phyloP scores from a whole-genome alignment of 1,140 invertebrate species.

The Telenomus remus region DNA sequence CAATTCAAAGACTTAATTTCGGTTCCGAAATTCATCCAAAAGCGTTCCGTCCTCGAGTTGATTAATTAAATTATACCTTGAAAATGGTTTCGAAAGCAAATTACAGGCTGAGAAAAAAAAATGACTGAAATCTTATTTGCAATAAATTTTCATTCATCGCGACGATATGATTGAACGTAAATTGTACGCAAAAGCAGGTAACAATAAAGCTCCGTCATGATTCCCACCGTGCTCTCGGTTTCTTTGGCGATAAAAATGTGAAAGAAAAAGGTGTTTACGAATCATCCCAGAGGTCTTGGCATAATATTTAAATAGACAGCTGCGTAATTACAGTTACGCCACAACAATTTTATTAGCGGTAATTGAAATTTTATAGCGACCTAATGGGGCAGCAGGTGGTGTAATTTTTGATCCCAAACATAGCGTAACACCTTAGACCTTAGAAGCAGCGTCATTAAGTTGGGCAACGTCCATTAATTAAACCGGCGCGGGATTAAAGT shows the following conservation, averaged over 20 bases:
- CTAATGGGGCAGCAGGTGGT: slow-evolving; percentile 35
- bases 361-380: slow-evolving; percentile 38
- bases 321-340: slow-evolving; percentile 38
- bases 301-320: slow-evolving; percentile 40
- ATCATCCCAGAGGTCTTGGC: slow-evolving; percentile 17
- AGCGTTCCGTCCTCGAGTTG: no score
- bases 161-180: no score
- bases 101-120: no score
- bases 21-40: no score
- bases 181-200: no score
- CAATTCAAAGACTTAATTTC: no score
- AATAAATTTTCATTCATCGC: no score
- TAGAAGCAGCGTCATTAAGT: slow-evolving; percentile 17
- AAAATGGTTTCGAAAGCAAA: no score
- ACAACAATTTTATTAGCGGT: slow-evolving; percentile 36
- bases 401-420: slow-evolving; percentile 34
- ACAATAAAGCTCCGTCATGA: no score
- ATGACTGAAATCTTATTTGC: no score
- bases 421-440: slow-evolving; percentile 15
- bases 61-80: no score
- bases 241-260: not conserved
- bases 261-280: slow-evolving; percentile 26
- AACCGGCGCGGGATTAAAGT: slow-evolving; percentile 2
- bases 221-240: no score
- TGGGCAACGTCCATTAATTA: slow-evolving; percentile 26